Evolutionary conservation across 2,888 invertebrate species (phyloP).

Genomic region (Drosophila formosana): DNA sequence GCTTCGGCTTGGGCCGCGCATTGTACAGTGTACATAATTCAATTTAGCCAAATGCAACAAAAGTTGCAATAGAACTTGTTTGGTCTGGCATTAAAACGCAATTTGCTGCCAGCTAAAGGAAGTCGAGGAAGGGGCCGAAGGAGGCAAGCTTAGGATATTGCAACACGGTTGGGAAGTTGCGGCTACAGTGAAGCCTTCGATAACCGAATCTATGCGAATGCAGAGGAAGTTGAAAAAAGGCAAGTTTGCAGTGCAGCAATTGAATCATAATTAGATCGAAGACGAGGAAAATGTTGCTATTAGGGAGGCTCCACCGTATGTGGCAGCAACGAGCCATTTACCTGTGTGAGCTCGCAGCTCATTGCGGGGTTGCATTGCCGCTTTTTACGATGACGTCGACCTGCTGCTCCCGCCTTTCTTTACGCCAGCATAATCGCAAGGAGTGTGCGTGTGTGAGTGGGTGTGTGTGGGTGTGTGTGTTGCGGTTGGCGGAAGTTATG

Average conservation of each 20-base stretch:
- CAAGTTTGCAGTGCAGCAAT: neutral
- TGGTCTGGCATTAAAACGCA: conserved; percentile 67
- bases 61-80: conserved; percentile 68
- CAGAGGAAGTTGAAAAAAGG: neutral
- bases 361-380: conserved; percentile 49
- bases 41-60: conserved; percentile 74
- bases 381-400: conserved; percentile 26
- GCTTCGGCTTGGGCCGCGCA: neutral
- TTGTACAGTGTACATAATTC: conserved; percentile 58
- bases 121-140: neutral
- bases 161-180: neutral
- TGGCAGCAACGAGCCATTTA: conserved; percentile 23
- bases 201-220: neutral
- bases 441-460: conserved; percentile 15
- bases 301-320: conserved; percentile 1
- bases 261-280: neutral
- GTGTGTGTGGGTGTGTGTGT: conserved; percentile 24
- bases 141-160: conserved; percentile 4
- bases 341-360: conserved; percentile 24
- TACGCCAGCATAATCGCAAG: conserved; percentile 19
- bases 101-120: conserved; percentile 53
- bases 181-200: conserved; percentile 1
- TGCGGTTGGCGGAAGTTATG: conserved; percentile 70
- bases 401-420: conserved; percentile 27
- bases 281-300: neutral